These are phyloP conservation scores for Cephus rjabovi DNA, from an alignment of 2,888 invertebrate species.

Conservation along the genomic window DNA sequence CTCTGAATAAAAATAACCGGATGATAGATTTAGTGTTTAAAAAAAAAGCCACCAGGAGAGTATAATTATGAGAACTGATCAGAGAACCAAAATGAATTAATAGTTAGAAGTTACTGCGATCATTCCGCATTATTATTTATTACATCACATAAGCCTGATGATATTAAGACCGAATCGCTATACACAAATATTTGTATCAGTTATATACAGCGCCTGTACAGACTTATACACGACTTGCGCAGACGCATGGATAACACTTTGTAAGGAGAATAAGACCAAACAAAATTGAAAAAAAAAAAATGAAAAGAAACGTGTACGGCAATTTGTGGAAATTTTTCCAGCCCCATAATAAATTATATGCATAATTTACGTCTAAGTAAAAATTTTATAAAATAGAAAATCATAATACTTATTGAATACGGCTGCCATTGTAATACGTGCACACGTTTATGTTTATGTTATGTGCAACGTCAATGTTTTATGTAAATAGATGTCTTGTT, in stretches of 20 bases:
- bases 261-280: not conserved
- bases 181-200: constrained; percentile 1
- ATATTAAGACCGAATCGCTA: constrained; percentile 8
- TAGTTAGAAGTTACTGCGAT: constrained; percentile 29
- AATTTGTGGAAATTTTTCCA: not conserved
- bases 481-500: constrained; percentile 45
- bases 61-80: constrained; percentile 17
- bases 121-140: constrained; percentile 46
- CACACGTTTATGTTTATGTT: constrained; percentile 14
- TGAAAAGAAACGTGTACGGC: not conserved
- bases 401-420: not conserved
- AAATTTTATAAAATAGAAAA: not conserved
- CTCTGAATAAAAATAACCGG: constrained; percentile 36
- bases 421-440: constrained; percentile 13
- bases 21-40: too few species aligned
- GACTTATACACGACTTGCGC: not conserved
- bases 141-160: constrained; percentile 22
- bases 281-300: not conserved
- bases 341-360: not conserved
- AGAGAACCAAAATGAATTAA: constrained; percentile 17
- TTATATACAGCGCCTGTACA: constrained; percentile 4
- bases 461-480: constrained; percentile 12
- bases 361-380: not conserved
- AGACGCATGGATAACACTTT: not conserved
- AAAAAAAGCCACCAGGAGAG: not conserved